Conservation (phyloP, 1,140 invertebrate genomes). For the Danaus melanippus region DNA sequence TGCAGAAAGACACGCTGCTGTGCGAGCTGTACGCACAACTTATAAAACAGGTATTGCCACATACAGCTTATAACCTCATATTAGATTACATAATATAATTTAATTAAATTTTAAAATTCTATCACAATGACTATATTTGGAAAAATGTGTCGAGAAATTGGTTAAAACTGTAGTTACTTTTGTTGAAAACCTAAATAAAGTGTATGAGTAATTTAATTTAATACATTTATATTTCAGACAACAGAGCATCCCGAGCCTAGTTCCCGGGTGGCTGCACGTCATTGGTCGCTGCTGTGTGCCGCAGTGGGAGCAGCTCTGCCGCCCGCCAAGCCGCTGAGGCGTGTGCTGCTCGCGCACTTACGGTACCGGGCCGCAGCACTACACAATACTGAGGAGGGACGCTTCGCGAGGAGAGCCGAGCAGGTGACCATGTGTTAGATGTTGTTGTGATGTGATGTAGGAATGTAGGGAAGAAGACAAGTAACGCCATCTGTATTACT, state of each 20-base stretch:
- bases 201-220: not conserved
- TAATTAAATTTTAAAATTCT: too few species aligned
- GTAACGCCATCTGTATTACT: too few species aligned
- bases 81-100: too few species aligned
- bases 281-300: conserved; percentile 93
- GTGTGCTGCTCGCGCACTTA: conserved; percentile 93
- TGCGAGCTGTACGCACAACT: conserved; percentile 95
- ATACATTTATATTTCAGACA: conserved; percentile 73
- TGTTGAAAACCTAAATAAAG: too few species aligned
- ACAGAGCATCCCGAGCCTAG: conserved; percentile 94
- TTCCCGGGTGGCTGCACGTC: conserved; percentile 76
- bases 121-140: too few species aligned
- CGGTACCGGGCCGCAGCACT: conserved; percentile 90
- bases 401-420: conserved; percentile 94
- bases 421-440: conserved; percentile 73
- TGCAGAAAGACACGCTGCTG: conserved; percentile 89
- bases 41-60: conserved; percentile 77
- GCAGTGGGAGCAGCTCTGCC: conserved; percentile 91
- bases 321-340: conserved; percentile 84
- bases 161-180: too few species aligned
- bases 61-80: not conserved
- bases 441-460: too few species aligned
- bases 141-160: too few species aligned
- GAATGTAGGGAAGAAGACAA: not conserved
- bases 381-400: conserved; percentile 90